These are phyloP conservation scores for Axea sp. DNA, from an alignment of 2,888 invertebrate genomes.

Conservation along the genomic window DNA sequence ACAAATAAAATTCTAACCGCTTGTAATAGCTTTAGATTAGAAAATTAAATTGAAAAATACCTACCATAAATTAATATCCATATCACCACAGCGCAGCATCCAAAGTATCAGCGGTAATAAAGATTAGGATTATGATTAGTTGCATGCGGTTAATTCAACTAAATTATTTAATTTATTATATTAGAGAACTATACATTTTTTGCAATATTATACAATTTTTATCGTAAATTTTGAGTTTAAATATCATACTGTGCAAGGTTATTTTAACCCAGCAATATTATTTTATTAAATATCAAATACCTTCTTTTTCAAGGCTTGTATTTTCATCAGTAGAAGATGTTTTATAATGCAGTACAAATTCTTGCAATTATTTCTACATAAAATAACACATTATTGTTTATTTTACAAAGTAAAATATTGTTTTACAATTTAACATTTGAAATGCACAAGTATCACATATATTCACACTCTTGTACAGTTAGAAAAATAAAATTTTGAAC, in stretches of 20 bases:
- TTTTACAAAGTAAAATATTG: too few relatives aligned
- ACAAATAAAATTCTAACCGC: too few relatives aligned
- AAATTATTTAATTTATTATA: slow-evolving; percentile 26
- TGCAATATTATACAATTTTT: slow-evolving; percentile 7
- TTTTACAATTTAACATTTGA: too few relatives aligned
- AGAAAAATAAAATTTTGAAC: too few relatives aligned
- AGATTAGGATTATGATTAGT: slow-evolving; percentile 64
- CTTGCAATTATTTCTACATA: not conserved
- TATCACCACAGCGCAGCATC: slow-evolving; percentile 55
- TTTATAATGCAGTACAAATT: not conserved
- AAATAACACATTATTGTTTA: not conserved
- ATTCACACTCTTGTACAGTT: too few relatives aligned
- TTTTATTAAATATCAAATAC: slow-evolving; percentile 10
- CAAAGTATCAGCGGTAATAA: slow-evolving; percentile 68
- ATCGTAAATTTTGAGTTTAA: slow-evolving; percentile 14
- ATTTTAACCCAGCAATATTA: slow-evolving; percentile 10
- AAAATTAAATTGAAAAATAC: too few relatives aligned
- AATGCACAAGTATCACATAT: too few relatives aligned
- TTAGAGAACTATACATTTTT: slow-evolving; percentile 1
- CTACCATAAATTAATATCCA: slow-evolving; percentile 63
- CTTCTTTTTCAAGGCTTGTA: slow-evolving; percentile 15
- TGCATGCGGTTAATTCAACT: slow-evolving; percentile 45
- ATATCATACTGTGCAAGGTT: slow-evolving; percentile 7
- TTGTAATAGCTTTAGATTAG: too few relatives aligned
- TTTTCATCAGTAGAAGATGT: not conserved